Evolutionary conservation across 2,797 vertebrate genomes (phyloP).

Genomic region (Sciaenops ocellatus): DNA sequence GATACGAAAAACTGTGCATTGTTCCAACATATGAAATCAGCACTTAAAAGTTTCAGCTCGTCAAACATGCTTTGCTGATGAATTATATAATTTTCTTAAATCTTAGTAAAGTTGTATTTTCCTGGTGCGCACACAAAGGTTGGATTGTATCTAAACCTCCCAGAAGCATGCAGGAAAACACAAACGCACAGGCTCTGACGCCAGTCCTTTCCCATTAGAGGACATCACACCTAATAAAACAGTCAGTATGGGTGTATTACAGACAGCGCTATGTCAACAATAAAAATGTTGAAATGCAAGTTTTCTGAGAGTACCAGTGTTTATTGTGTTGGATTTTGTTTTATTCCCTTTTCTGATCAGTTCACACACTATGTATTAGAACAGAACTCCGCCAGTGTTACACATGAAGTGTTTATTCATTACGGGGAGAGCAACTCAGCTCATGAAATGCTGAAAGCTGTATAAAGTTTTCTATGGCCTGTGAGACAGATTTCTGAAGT

Average conservation of each 20-base stretch:
- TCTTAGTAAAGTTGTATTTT: constrained; percentile 14
- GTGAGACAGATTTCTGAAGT: not conserved
- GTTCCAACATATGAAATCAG: not conserved
- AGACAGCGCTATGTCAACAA: not conserved
- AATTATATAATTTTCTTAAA: not conserved
- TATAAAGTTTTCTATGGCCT: not conserved
- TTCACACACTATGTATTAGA: not conserved
- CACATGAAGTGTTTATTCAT: not conserved
- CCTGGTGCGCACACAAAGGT: constrained; percentile 3
- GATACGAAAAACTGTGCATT: not conserved
- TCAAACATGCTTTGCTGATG: not conserved
- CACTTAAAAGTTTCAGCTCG: not conserved
- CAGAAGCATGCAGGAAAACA: constrained; percentile 21
- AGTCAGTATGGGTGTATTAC: constrained; percentile 10
- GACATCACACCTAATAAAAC: constrained; percentile 55
- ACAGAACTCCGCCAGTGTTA: not conserved
- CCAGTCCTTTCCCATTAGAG: constrained; percentile 23
- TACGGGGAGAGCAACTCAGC: not conserved
- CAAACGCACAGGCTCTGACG: constrained; percentile 2
- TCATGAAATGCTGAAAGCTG: not conserved
- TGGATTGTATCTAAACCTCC: constrained; percentile 11
- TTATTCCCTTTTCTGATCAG: not conserved
- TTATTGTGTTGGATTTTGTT: not conserved
- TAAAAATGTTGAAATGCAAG: not conserved
- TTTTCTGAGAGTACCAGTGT: not conserved